Evolutionary conservation across 2,888 invertebrate genomes (phyloP).

Genomic region (Tribolium freemani): DNA sequence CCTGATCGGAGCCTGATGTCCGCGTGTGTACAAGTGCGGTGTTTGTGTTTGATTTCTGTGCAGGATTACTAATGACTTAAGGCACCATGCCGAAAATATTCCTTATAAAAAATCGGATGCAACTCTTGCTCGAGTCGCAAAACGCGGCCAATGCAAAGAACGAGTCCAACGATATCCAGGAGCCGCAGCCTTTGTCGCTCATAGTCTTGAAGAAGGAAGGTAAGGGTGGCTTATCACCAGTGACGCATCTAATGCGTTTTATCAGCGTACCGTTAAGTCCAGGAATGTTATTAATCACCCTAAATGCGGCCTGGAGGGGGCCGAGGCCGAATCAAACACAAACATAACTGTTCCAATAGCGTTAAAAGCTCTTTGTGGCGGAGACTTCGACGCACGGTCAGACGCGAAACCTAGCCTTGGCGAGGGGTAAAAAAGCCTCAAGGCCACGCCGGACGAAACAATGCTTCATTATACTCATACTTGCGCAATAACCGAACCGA

Average conservation of each 20-base stretch:
- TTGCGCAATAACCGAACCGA: slow-evolving; percentile 18
- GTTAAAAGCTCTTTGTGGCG: slow-evolving; percentile 8
- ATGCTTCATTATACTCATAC: slow-evolving; percentile 58
- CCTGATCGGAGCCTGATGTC: slow-evolving; percentile 56
- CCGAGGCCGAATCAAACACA: slow-evolving; percentile 13
- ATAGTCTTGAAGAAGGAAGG: slow-evolving; percentile 70
- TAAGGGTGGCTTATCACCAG: slow-evolving; percentile 50
- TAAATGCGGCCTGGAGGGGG: slow-evolving; percentile 1
- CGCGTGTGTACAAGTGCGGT: slow-evolving; percentile 24
- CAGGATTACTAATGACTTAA: slow-evolving; percentile 42
- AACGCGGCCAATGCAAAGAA: slow-evolving; percentile 78
- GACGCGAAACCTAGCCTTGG: slow-evolving; percentile 5
- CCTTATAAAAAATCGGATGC: slow-evolving; percentile 90
- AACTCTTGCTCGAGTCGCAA: slow-evolving; percentile 88
- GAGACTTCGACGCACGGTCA: slow-evolving; percentile 36
- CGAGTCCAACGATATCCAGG: slow-evolving; percentile 67
- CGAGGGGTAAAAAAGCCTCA: slow-evolving; percentile 47
- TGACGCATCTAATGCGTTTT: slow-evolving; percentile 29
- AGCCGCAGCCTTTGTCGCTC: slow-evolving; percentile 74
- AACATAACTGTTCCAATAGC: slow-evolving; percentile 19
- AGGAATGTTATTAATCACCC: slow-evolving; percentile 30
- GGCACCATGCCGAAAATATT: slow-evolving; percentile 91
- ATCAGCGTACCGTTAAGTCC: slow-evolving; percentile 33
- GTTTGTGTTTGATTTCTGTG: slow-evolving; percentile 25
- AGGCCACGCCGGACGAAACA: slow-evolving; percentile 60